Evolutionary conservation across 2,888 invertebrate genomes (phyloP).

Genomic region (Anagyrus pseudococci): DNA sequence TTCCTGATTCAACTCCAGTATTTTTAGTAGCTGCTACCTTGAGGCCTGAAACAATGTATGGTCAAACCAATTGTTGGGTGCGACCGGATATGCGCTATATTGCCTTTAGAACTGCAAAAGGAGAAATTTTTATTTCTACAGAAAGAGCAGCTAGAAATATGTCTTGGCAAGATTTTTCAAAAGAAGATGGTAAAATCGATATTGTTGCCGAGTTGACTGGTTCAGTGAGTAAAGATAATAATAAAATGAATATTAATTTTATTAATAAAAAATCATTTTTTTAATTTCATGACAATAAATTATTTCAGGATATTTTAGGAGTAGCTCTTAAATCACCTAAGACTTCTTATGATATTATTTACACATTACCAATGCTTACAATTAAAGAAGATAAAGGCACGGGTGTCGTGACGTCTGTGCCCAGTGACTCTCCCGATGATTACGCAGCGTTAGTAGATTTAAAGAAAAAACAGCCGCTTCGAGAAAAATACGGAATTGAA

Average conservation of each 20-base stretch:
- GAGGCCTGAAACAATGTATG: constrained; percentile 99
- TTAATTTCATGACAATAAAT: constrained; percentile 5
- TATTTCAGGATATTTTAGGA: constrained; percentile 79
- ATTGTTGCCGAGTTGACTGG: constrained; percentile 76
- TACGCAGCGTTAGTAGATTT: constrained; percentile 94
- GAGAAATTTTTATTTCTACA: constrained; percentile 88
- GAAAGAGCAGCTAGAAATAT: constrained; percentile 91
- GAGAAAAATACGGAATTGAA: constrained; percentile 89
- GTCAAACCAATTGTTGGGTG: constrained; percentile 99
- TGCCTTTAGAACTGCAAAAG: constrained; percentile 76
- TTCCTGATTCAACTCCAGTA: constrained; percentile 66
- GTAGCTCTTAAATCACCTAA: constrained; percentile 83
- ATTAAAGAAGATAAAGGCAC: constrained; percentile 99
- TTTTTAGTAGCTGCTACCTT: constrained; percentile 95
- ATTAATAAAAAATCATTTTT: constrained; percentile 12
- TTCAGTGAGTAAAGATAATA: constrained; percentile 65
- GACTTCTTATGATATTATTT: constrained; percentile 82
- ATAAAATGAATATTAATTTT: no score
- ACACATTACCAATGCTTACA: constrained; percentile 95
- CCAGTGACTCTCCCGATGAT: constrained; percentile 98
- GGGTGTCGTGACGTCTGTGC: constrained; percentile 96
- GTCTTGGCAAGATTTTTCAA: constrained; percentile 92
- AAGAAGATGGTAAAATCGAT: constrained; percentile 78
- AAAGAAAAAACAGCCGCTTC: constrained; percentile 90
- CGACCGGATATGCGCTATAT: constrained; percentile 94